A percentile compares a stretch with the other conserved stretches of the same genome.
Evolutionary conservation across 2,888 invertebrate genomes (phyloP).

Genomic region (Miltochrista miniata): DNA sequence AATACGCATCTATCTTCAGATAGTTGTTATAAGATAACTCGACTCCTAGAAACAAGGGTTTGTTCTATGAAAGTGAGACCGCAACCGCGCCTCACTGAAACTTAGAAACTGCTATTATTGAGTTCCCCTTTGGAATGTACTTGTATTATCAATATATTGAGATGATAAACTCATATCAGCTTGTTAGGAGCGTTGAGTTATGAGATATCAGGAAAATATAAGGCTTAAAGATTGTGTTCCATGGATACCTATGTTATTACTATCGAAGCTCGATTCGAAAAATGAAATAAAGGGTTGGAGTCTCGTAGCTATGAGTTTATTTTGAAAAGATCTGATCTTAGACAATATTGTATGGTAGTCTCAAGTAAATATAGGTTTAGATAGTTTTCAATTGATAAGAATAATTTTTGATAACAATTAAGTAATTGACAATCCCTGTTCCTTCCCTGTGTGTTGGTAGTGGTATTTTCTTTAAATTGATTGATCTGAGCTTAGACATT

Average conservation of each 20-base stretch:
- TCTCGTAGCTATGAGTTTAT: background rate
- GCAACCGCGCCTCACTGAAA: constrained; percentile 40
- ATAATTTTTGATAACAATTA: too few species aligned
- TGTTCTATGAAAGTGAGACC: constrained; percentile 15
- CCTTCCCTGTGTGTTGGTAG: too few species aligned
- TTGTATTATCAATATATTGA: constrained; percentile 28
- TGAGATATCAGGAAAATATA: constrained; percentile 11
- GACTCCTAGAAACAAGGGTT: background rate
- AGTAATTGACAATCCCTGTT: too few species aligned
- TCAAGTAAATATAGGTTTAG: too few species aligned
- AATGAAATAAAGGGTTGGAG: background rate
- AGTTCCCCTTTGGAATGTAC: constrained; percentile 34
- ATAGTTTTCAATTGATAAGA: too few species aligned
- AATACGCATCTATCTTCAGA: too few species aligned
- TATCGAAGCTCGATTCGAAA: constrained; percentile 1
- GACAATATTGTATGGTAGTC: background rate
- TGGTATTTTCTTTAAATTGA: too few species aligned
- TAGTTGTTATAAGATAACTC: too few species aligned
- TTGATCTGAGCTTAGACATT: too few species aligned
- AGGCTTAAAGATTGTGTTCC: constrained; percentile 1
- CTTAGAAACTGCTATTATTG: constrained; percentile 65
- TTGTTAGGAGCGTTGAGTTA: constrained; percentile 7
- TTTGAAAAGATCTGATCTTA: background rate
- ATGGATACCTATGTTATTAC: constrained; percentile 2
- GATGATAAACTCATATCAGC: constrained; percentile 20